A percentile compares a stretch with the other conserved stretches of the same genome.
Evolutionary conservation across 2,888 invertebrate genomes (phyloP).

Genomic region (Agrenia bidenticulata): DNA sequence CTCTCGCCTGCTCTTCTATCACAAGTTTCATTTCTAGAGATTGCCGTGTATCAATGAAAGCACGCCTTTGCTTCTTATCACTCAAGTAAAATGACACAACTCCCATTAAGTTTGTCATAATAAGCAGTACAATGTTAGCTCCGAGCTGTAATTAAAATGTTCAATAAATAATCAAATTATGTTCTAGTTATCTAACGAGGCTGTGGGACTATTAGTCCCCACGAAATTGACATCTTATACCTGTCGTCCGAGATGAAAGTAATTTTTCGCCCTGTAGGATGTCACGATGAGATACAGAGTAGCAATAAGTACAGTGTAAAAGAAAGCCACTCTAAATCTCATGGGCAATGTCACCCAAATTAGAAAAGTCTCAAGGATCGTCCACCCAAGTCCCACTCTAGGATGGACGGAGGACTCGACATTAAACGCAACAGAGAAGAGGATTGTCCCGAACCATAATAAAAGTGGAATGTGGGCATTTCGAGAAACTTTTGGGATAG

Average conservation of each 20-base stretch:
- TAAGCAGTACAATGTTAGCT: slow-evolving; percentile 69
- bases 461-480: slow-evolving; percentile 52
- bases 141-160: slow-evolving; percentile 63
- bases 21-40: slow-evolving; percentile 88
- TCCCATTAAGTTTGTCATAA: slow-evolving; percentile 75
- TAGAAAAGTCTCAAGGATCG: slow-evolving; percentile 69
- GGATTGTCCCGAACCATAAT: slow-evolving; percentile 49
- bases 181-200: not conserved
- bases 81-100: slow-evolving; percentile 71
- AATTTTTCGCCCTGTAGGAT: slow-evolving; percentile 29
- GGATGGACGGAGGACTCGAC: slow-evolving; percentile 59
- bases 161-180: not conserved
- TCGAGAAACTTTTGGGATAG: slow-evolving; percentile 33
- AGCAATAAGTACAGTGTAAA: slow-evolving; percentile 52
- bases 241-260: slow-evolving; percentile 44
- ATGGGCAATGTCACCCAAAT: slow-evolving; percentile 73
- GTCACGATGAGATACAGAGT: slow-evolving; percentile 48
- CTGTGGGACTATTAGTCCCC: not conserved
- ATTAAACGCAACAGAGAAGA: slow-evolving; percentile 42
- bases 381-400: slow-evolving; percentile 71
- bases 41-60: slow-evolving; percentile 78
- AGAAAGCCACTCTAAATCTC: slow-evolving; percentile 59
- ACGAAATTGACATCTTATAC: too few species aligned
- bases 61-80: slow-evolving; percentile 82
- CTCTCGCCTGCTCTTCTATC: slow-evolving; percentile 89